Base-by-base conservation (phyloP, 2,113 vertebrate genomes). In the Pleuronectes platessa region DNA sequence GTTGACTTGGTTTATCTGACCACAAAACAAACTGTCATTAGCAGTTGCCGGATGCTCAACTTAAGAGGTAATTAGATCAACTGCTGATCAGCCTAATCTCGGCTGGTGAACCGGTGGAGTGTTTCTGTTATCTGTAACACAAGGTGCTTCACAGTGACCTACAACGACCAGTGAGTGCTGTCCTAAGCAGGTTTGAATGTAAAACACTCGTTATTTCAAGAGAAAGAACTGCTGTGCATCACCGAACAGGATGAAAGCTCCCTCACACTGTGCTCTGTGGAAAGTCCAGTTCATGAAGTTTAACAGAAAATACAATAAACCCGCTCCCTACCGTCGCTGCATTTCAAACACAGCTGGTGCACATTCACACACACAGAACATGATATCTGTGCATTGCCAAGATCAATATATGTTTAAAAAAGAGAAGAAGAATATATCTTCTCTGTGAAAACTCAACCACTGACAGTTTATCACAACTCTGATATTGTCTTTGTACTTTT, bases 31-130 rank as follows among this genome's bases (percentile, higher is more conserved):
- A 24, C 54, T 27, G 62, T 56, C 59, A 65, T 78, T 23, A 62
- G 77, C 47, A 17, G 17, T 58, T 35, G 17, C 66, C 54, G 66
- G 47, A 71, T 11, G 35, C 54, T 53, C 60, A 58, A 84, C 55
- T 79, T 84, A 26, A 59, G 1, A n/a, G 7, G 49, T 83, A 88
- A 88, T 89, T 76, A 81, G 79, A 76, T 84, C 83, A 89, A 61
- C 61, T 21, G 53, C 64, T 74, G 73, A 83, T 84, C 73, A 49
- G 47, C 9, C 59, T 83, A 68, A 86, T 84, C 79, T 84, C 27
- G 1, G 42, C 31, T 2, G 26, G 40, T 13, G 18, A 69, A 59
- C 60, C 42, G 11, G 37, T 40, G 14, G 63, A 78, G 49, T 68
- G 37, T 54, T 14, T 0, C 26, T 18, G 61, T 74, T 68, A 62